A percentile compares a stretch with the other conserved stretches of the same genome.
phyloP scores from a whole-genome alignment of 2,888 invertebrate genomes.

The Dendrolimus houi region DNA sequence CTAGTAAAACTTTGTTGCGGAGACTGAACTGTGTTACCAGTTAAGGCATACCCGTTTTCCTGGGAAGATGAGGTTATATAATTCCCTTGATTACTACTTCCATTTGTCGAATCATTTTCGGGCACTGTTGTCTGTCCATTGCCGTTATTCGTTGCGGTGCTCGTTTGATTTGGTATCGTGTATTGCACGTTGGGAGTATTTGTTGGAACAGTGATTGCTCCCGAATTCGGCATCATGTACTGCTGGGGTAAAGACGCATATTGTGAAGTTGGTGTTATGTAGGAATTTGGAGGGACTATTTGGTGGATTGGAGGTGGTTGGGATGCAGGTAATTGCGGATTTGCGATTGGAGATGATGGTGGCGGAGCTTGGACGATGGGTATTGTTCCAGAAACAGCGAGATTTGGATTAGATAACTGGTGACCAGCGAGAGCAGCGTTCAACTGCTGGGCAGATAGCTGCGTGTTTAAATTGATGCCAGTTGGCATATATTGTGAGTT shows the following conservation, averaged over 20 bases:
- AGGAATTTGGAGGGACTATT: conserved; percentile 51
- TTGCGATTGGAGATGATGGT: conserved; percentile 44
- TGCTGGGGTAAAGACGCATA: conserved; percentile 53
- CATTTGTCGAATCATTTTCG: conserved; percentile 44
- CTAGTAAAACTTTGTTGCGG: conserved; percentile 40
- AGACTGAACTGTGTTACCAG: conserved; percentile 35
- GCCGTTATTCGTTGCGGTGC: conserved; percentile 37
- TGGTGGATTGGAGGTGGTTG: conserved; percentile 53
- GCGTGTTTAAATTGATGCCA: conserved; percentile 58
- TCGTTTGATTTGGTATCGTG: conserved; percentile 37
- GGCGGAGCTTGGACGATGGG: conserved; percentile 60
- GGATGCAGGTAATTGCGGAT: conserved; percentile 39
- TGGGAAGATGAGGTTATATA: conserved; percentile 66
- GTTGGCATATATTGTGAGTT: conserved; percentile 60
- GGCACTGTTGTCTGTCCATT: conserved; percentile 38
- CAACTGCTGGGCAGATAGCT: conserved; percentile 60
- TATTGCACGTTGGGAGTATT: conserved; percentile 54
- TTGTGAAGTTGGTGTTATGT: conserved; percentile 54
- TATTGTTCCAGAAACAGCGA: conserved; percentile 45
- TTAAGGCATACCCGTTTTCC: conserved; percentile 43
- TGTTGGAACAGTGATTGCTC: conserved; percentile 39
- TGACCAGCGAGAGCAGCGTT: conserved; percentile 61
- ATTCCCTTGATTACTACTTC: conserved; percentile 46
- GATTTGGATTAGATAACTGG: conserved; percentile 44
- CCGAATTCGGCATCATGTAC: conserved; percentile 56